These are phyloP conservation scores for Protosalanx chinensis DNA, from an alignment of 2,797 vertebrate genomes.

Conservation along the genomic window DNA sequence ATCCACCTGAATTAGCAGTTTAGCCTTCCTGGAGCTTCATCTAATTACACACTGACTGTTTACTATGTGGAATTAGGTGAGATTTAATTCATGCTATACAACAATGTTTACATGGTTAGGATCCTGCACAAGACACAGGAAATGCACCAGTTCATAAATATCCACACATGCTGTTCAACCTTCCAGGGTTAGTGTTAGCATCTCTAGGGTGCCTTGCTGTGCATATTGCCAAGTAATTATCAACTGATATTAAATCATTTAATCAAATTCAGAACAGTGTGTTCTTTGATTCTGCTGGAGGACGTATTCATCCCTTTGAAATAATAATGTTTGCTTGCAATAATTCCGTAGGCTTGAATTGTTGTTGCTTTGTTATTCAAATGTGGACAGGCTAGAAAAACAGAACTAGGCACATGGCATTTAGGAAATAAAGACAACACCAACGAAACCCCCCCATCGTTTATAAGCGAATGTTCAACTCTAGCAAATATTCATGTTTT, in stretches of 20 bases:
- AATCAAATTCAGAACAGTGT: background rate
- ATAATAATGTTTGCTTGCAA: no score
- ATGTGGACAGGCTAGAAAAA: background rate
- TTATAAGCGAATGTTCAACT: no score
- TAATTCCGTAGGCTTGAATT: no score
- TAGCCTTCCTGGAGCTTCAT: background rate
- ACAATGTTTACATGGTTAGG: background rate
- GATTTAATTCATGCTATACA: background rate
- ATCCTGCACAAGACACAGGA: background rate
- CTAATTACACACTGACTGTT: background rate
- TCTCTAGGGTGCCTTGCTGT: background rate
- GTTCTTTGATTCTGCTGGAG: background rate
- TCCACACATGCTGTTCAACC: background rate
- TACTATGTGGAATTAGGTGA: background rate
- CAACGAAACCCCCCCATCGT: background rate
- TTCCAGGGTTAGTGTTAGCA: background rate
- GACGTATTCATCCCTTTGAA: background rate
- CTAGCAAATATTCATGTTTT: no score
- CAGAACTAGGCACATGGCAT: background rate
- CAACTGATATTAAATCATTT: background rate
- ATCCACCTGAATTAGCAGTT: background rate
- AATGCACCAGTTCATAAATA: background rate
- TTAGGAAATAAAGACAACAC: background rate
- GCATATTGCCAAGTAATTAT: background rate
- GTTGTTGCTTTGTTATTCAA: background rate